These are phyloP conservation scores for Streptopelia turtur DNA, from an alignment of 2,797 vertebrate genomes.

Conservation along the genomic window DNA sequence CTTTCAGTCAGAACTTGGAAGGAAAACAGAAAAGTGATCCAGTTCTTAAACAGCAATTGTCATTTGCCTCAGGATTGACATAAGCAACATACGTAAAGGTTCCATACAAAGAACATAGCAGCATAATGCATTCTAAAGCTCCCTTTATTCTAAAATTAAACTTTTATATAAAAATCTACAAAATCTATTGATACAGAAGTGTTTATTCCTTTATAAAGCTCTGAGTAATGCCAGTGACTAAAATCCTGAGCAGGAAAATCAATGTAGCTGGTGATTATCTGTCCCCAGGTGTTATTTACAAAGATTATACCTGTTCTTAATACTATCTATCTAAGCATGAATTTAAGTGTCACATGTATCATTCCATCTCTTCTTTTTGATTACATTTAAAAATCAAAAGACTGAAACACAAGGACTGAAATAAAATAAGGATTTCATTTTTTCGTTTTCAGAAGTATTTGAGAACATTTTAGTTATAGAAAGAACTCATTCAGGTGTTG, in stretches of 20 bases:
- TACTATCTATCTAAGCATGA: neutral
- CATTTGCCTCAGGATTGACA: conserved; percentile 6
- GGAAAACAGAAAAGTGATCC: neutral
- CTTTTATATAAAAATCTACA: neutral
- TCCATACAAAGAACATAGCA: neutral
- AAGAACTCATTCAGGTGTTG: neutral
- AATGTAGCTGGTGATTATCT: conserved; percentile 19
- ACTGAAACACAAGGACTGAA: neutral
- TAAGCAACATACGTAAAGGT: neutral
- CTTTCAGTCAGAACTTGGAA: neutral
- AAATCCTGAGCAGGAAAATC: neutral
- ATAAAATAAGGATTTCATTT: neutral
- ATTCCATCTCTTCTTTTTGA: neutral
- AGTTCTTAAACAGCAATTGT: neutral
- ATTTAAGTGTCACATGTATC: neutral
- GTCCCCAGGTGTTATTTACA: conserved; percentile 8
- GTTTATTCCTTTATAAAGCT: conserved; percentile 19
- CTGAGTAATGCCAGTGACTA: conserved; percentile 26
- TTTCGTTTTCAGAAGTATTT: conserved; percentile 18
- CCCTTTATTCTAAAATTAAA: neutral
- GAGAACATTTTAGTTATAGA: neutral
- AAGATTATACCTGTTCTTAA: conserved; percentile 19
- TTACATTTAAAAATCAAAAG: neutral
- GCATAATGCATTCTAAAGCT: neutral
- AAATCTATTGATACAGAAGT: conserved; percentile 5